Percentiles rank a stretch among this genome's conserved stretches.
phyloP scores from a whole-genome alignment of 2,888 invertebrate species.

The Uloborus plumipes region DNA sequence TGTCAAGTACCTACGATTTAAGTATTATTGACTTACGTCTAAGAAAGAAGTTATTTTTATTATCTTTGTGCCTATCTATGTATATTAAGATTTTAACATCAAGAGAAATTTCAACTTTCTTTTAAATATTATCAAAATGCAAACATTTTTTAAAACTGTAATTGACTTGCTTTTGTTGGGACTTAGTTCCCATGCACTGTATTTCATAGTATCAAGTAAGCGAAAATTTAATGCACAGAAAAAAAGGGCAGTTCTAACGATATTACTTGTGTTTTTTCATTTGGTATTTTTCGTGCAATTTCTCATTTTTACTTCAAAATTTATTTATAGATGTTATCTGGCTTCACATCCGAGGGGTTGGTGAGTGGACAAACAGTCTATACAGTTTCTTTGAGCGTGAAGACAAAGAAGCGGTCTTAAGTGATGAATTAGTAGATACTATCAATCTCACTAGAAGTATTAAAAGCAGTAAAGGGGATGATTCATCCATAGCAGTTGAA shows the following conservation, averaged over 20 bases:
- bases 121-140: too few species aligned
- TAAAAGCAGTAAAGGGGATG: background rate
- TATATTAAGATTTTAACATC: too few species aligned
- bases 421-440: conserved; percentile 49
- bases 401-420: conserved; percentile 53
- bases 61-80: too few species aligned
- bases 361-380: conserved; percentile 92
- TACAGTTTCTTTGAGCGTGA: conserved; percentile 80
- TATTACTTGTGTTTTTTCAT: background rate
- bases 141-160: too few species aligned
- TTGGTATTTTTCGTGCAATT: background rate
- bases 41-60: too few species aligned
- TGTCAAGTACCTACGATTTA: too few species aligned
- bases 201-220: background rate
- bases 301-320: background rate
- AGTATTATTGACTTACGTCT: too few species aligned
- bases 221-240: background rate
- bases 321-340: conserved; percentile 84
- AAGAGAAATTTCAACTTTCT: too few species aligned
- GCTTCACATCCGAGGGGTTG: conserved; percentile 93
- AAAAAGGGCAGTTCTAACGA: background rate
- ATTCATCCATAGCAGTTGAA: conserved; percentile 1
- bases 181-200: too few species aligned
- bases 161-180: too few species aligned
- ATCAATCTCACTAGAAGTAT: background rate